phyloP scores from a whole-genome alignment of 2,888 invertebrate genomes.

The Drosophila mulleri region DNA sequence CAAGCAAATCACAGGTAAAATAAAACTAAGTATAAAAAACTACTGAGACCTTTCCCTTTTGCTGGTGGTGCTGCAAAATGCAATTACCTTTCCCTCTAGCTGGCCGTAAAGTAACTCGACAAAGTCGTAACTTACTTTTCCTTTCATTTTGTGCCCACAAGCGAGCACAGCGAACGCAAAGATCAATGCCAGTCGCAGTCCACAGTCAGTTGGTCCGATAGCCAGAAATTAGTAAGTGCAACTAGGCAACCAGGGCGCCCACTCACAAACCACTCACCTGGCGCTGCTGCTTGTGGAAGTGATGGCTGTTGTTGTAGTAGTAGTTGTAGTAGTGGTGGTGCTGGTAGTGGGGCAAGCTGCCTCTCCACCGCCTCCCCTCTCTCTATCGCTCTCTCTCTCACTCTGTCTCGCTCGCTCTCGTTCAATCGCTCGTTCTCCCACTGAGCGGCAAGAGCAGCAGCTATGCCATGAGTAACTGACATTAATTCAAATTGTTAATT shows the following conservation, averaged over 20 bases:
- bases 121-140: conserved; percentile 81
- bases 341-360: not conserved
- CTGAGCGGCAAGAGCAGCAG: conserved; percentile 56
- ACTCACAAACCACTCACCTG: conserved; percentile 67
- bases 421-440: not conserved
- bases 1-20: conserved; percentile 65
- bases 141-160: conserved; percentile 75
- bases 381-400: not conserved
- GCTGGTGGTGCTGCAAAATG: conserved; percentile 60
- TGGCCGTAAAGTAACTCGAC: conserved; percentile 59
- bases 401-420: not conserved
- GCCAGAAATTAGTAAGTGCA: conserved; percentile 81
- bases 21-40: conserved; percentile 3
- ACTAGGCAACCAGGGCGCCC: conserved; percentile 77
- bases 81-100: conserved; percentile 79
- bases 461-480: conserved; percentile 82
- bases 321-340: not conserved
- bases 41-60: conserved; percentile 68
- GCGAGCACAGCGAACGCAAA: conserved; percentile 59
- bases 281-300: conserved; percentile 19
- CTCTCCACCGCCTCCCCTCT: too few relatives aligned
- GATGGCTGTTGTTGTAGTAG: conserved; percentile 3
- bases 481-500: conserved; percentile 82
- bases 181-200: conserved; percentile 70
- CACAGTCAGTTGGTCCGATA: conserved; percentile 58